phyloP scores from a whole-genome alignment of 2,797 vertebrate genomes.

The Oreonectes daqikongensis region DNA sequence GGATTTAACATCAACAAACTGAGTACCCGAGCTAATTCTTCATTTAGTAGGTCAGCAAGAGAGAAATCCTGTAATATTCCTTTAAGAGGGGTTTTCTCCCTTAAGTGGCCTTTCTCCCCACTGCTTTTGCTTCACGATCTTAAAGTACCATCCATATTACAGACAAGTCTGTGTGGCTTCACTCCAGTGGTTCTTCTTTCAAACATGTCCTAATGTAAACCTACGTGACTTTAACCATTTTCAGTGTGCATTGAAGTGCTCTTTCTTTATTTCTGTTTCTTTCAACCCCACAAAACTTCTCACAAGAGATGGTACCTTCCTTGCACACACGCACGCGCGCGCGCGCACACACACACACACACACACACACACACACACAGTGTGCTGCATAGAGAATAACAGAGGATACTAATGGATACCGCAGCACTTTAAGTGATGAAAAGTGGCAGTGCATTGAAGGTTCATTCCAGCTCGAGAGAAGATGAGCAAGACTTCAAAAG shows the following conservation, averaged over 20 bases:
- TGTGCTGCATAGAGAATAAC: conserved; percentile 5
- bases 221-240: conserved; percentile 42
- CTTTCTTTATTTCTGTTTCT: conserved; percentile 19
- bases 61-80: neutral
- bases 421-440: conserved; percentile 45
- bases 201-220: conserved; percentile 48
- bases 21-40: neutral
- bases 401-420: conserved; percentile 40
- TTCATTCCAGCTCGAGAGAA: conserved; percentile 26
- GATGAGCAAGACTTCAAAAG: conserved; percentile 44
- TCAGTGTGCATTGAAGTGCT: conserved; percentile 37
- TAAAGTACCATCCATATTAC: conserved; percentile 21
- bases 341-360: conserved; percentile 1
- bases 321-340: conserved; percentile 3
- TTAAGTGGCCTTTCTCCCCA: neutral
- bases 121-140: neutral
- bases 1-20: neutral
- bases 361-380: neutral
- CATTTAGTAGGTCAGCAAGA: neutral
- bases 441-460: conserved; percentile 29
- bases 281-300: conserved; percentile 16
- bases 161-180: conserved; percentile 26
- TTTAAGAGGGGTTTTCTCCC: neutral
- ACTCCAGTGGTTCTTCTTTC: conserved; percentile 16
- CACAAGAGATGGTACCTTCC: conserved; percentile 44